Evolutionary conservation across 1,140 invertebrate genomes (phyloP).

Genomic region (Achatina immaculata): DNA sequence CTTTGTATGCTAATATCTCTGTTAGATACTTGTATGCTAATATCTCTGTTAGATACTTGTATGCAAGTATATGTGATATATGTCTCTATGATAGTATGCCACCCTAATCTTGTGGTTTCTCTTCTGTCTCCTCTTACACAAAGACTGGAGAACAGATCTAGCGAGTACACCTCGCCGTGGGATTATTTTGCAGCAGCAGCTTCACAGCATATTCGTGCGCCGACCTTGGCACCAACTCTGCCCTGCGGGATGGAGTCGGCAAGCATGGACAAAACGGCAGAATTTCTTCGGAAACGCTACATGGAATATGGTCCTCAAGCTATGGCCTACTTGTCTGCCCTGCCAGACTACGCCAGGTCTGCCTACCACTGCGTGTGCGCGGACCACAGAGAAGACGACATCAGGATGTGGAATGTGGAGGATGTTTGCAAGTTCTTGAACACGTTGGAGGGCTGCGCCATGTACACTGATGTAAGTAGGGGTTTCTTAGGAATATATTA

Average conservation of each 20-base stretch:
- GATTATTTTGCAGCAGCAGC: constrained; percentile 27
- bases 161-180: constrained; percentile 21
- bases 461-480: constrained; percentile 53
- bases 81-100: no score
- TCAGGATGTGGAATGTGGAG: constrained; percentile 54
- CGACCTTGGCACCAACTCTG: constrained; percentile 2
- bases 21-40: no score
- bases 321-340: constrained; percentile 35
- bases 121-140: no score
- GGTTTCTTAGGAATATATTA: no score
- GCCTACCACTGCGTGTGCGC: constrained; percentile 44
- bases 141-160: constrained; percentile 20
- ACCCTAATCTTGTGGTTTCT: no score
- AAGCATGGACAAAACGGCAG: constrained; percentile 40
- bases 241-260: constrained; percentile 43
- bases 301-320: constrained; percentile 27
- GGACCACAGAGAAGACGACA: constrained; percentile 47
- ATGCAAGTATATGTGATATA: no score
- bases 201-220: constrained; percentile 27
- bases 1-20: no score
- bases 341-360: constrained; percentile 42
- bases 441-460: constrained; percentile 51
- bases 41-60: no score
- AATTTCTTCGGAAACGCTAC: constrained; percentile 40
- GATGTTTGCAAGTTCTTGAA: constrained; percentile 53